A percentile compares a stretch with the other conserved stretches of the same genome.
Conservation (phyloP, 2,888 invertebrate species). For the Pyrochroa serraticornis region DNA sequence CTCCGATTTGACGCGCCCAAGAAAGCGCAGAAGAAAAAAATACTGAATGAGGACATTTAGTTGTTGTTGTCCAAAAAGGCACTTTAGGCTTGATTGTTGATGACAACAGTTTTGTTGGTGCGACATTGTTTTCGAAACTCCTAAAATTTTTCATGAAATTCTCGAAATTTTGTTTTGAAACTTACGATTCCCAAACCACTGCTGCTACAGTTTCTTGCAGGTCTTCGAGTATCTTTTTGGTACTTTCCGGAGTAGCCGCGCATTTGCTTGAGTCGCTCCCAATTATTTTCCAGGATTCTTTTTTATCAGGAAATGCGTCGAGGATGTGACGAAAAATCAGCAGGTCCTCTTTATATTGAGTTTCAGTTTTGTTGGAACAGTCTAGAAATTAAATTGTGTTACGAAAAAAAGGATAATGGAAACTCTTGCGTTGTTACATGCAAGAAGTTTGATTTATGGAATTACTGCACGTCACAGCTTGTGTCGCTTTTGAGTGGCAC, state of each 20-base stretch:
- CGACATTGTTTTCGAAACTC: not conserved
- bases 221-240: constrained; percentile 62
- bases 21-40: constrained; percentile 67
- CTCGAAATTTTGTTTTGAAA: constrained; percentile 35
- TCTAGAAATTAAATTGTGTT: constrained; percentile 52
- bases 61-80: constrained; percentile 51
- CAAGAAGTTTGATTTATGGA: too few relatives aligned
- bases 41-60: constrained; percentile 45
- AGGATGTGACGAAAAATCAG: constrained; percentile 69
- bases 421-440: too few relatives aligned
- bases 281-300: constrained; percentile 64
- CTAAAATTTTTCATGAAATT: constrained; percentile 1
- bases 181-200: constrained; percentile 77
- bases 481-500: too few relatives aligned
- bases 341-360: constrained; percentile 67
- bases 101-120: not conserved
- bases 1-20: constrained; percentile 77
- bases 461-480: too few relatives aligned
- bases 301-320: constrained; percentile 66
- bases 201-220: constrained; percentile 68
- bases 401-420: too few relatives aligned
- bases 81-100: constrained; percentile 24
- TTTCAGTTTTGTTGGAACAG: constrained; percentile 61
- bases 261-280: constrained; percentile 67
- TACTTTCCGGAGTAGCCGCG: constrained; percentile 57